Evolutionary conservation across 2,113 vertebrate genomes (phyloP), one percentile per base, ranked within the genome.

Genomic region (Perognathus longimembris): DNA sequence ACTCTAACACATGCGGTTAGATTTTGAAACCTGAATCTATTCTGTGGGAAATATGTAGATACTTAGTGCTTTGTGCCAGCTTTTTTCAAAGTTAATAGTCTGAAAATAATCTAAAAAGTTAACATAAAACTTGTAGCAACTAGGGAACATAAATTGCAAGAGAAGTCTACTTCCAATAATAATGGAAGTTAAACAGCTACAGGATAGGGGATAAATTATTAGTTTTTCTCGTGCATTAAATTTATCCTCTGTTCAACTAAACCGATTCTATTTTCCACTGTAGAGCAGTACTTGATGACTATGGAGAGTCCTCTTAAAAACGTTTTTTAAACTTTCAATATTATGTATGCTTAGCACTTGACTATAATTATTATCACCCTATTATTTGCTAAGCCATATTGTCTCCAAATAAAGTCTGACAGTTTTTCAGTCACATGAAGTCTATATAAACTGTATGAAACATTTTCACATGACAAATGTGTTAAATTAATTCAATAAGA

Each of bases 321-420:
- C 6, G 57, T 38, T 54, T 86, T 38, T 50, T 36, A 88, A 79
- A 42, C 26, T 3, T 89, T 83, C 7, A 75, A 24, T 81, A 94
- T 85, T 77, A 5, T 15, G 40, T 38, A 42, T 69, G 89, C 78
- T 74, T 64, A 70, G 26, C 10, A 63, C 40, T 83, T 81, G 28
- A 28, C n/a, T 82, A 0, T 69, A 89, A 86, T 82, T 78, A 89
- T 74, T 73, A 12, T 69, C 77, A 89, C 28, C 21, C 38, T 78
- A 18, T 90, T 90, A 42, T 67, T 77, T 93, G 18, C 28, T 40
- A 86, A 73, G 77, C 21, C 8, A 89, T 20, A 54, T 24, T 69
- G 82, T 89, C 36, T 57, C 30, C 38, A 82, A 64, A 88, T 86
- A 63, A 81, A 89, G 74, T 73, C 30, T 83, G 66, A 32, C 7